Evolutionary conservation across 2,113 vertebrate genomes (phyloP), one percentile per base, ranked within the genome.

Genomic region (Sander vitreus): DNA sequence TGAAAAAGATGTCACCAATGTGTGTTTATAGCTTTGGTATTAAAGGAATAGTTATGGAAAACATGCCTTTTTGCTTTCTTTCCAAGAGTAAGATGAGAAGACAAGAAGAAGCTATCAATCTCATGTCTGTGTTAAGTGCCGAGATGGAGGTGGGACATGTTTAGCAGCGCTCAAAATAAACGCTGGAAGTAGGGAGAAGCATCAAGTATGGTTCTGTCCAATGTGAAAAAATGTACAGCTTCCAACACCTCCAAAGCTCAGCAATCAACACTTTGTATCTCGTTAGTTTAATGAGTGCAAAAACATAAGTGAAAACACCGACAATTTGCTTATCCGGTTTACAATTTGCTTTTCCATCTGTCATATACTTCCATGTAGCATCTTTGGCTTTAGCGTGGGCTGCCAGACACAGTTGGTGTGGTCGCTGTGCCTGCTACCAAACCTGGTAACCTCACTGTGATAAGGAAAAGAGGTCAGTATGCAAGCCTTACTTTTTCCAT

Each of bases 11-110:
- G 63, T 33, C 71, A 80, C 64, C 21, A 5, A n/a, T 67, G 47
- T 62, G 58, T n/a, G 19, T 73, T 72, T 86, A 68, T 47, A 21
- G 45, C 36, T 70, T 25, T 6, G 14, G 69, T n/a, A 43, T 83
- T n/a, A 65, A 62, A 54, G 33, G 48, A 74, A 21, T 6, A 30
- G 55, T 33, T 74, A 58, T 43, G 7, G 48, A 18, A 19, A 87
- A 59, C 57, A 18, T 39, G 50, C 33, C 30, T 51, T 23, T 68
- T 81, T 59, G 11, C 30, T 70, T 77, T 86, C 15, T 11, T 47
- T 74, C 30, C 64, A 53, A 51, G 16, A 48, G 21, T 9, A 50
- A 66, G 50, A 71, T 67, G 48, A 78, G 67, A 79, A 54, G 51
- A 67, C 53, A 30, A 43, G 39, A 43, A 11, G 39, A 11, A 43